phyloP scores from a whole-genome alignment of 1,140 invertebrate species.

The Zaprionus vittiger region DNA sequence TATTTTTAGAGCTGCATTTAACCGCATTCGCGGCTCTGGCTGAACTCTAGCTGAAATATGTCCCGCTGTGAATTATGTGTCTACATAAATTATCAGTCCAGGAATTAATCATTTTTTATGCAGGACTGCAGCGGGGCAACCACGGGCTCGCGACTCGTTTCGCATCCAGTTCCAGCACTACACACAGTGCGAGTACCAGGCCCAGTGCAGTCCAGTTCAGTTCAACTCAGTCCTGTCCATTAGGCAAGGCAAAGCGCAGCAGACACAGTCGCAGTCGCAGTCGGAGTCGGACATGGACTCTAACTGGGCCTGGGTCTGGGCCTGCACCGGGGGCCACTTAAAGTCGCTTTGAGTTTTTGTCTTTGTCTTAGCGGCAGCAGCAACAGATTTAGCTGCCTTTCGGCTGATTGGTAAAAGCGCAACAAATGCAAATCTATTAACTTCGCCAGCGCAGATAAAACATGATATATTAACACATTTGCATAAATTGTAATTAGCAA shows the following conservation, averaged over 20 bases:
- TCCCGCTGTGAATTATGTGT: conserved; percentile 82
- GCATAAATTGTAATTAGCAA: conserved; percentile 15
- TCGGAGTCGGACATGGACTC: conserved; percentile 20
- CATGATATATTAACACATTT: conserved; percentile 19
- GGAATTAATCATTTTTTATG: conserved; percentile 83
- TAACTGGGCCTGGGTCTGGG: conserved; percentile 22
- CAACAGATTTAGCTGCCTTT: conserved; percentile 37
- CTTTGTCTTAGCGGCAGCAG: conserved; percentile 51
- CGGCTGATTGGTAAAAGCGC: conserved; percentile 22
- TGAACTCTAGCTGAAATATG: conserved; percentile 78
- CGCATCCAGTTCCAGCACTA: neutral
- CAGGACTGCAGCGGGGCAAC: conserved; percentile 53
- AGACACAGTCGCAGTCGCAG: neutral
- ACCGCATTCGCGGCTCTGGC: conserved; percentile 58
- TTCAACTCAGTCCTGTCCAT: conserved; percentile 52
- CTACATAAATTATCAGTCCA: conserved; percentile 80
- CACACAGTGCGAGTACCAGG: neutral
- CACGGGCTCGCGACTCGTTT: conserved; percentile 2
- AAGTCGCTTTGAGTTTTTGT: conserved; percentile 71
- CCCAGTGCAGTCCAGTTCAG: neutral
- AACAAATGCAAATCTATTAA: conserved; percentile 32
- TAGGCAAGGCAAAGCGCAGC: conserved; percentile 57
- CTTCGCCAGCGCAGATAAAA: conserved; percentile 6
- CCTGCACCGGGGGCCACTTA: conserved; percentile 59
- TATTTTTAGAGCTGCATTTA: conserved; percentile 78